Evolutionary conservation across 2,113 vertebrate species (phyloP), one percentile per base, ranked within the genome.

Genomic region (Chaetops frenatus): DNA sequence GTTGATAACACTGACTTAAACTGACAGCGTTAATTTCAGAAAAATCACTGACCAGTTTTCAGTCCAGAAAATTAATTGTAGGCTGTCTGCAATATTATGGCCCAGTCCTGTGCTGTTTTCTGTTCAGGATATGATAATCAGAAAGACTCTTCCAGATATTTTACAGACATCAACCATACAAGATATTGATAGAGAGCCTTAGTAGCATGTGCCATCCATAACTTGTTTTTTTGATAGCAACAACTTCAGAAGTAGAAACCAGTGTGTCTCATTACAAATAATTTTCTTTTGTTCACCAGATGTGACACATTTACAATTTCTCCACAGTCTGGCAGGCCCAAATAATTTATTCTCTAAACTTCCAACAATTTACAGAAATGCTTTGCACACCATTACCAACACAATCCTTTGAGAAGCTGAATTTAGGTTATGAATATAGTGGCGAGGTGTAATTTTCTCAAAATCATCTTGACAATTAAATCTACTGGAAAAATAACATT

Each of bases 391-490:
- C 51, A 1, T 77, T 80, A 69, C 33, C 76, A 27, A 45, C 28
- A 35, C 47, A 51, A 33, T 33, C 21, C 29, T 81, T 79, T 51
- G 28, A 90, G 81, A 86, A 94, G 31, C 33, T 84, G 56, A 73
- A 64, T 65, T 86, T 64, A 79, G 40, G 44, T 70, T 67, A 66
- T 22, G 28, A 54, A 12, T 60, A 54, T 6, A 84, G 66, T 19
- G 20, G 47, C 35, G 62, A 35, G 31, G 28, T 11, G 22, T 91
- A 51, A 36, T 79, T 92, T 88, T 86, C 81, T 78, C 69, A 71
- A 88, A 93, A 90, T 81, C 8, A 70, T 60, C 38, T 56, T 74
- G 50, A 83, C 40, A 60, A 86, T 86, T 90, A 81, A 78, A 84
- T 78, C 57, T 74, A 62, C 65, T 67, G 61, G 45, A 54, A 86